A percentile compares a stretch with the other conserved stretches of the same genome.
Conservation (phyloP, 2,797 vertebrate species). For the Hozukius guyotensis region DNA sequence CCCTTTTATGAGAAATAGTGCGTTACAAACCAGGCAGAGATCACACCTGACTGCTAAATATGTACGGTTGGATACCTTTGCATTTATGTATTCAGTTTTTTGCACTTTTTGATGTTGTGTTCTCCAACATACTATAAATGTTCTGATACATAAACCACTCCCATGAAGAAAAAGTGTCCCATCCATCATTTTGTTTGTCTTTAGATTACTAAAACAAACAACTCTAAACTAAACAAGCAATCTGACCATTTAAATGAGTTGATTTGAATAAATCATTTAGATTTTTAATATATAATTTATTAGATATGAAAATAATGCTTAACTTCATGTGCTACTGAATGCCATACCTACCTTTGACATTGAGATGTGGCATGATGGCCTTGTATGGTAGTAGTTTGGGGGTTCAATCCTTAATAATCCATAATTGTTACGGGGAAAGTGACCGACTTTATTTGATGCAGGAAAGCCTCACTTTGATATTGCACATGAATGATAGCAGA, state of each 20-base stretch:
- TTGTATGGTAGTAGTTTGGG: not conserved
- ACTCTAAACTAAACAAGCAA: not conserved
- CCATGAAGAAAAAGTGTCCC: not conserved
- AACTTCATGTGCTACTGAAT: not conserved
- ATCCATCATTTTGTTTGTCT: not conserved
- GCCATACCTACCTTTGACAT: too few relatives aligned
- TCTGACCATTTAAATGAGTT: not conserved
- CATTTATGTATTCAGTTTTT: not conserved
- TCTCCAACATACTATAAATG: not conserved
- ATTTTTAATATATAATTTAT: too few relatives aligned
- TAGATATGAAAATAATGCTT: too few relatives aligned
- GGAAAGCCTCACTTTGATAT: not conserved
- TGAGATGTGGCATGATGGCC: rapidly evolving
- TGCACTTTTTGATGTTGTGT: slow-evolving; percentile 10
- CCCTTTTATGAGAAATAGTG: slow-evolving; percentile 55
- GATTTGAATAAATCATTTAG: too few relatives aligned
- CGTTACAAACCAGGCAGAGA: slow-evolving; percentile 55
- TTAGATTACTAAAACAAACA: not conserved
- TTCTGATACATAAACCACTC: not conserved
- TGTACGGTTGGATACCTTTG: slow-evolving; percentile 2
- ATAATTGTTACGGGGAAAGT: not conserved
- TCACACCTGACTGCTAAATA: slow-evolving; percentile 58
- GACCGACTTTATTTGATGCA: not conserved
- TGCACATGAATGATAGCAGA: not conserved
- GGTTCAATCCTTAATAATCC: not conserved